Evolutionary conservation across 2,113 vertebrate genomes (phyloP).

Genomic region (Pachypanchax playfairii): DNA sequence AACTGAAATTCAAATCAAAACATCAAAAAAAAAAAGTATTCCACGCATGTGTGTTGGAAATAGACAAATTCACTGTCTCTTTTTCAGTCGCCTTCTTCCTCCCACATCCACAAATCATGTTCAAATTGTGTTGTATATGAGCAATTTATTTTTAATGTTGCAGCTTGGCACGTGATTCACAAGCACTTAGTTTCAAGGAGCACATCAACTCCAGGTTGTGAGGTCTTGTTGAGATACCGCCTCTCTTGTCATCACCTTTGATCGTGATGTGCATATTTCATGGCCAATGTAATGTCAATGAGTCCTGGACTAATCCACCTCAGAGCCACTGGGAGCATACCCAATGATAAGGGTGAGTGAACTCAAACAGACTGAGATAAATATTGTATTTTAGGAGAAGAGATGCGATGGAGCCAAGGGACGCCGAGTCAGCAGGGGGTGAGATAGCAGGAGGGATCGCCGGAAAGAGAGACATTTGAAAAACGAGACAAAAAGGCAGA

Average conservation of each 20-base stretch:
- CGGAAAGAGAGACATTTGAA: constrained; percentile 34
- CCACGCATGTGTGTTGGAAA: constrained; percentile 4
- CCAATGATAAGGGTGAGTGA: constrained; percentile 74
- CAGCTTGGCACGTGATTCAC: constrained; percentile 16
- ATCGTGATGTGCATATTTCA: constrained; percentile 81
- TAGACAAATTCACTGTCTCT: not conserved
- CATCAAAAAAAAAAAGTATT: constrained; percentile 27
- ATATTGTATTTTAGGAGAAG: constrained; percentile 70
- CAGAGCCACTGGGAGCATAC: constrained; percentile 62
- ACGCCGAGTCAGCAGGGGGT: constrained; percentile 38
- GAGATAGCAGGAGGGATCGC: constrained; percentile 43
- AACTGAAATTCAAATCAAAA: constrained; percentile 40
- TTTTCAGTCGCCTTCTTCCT: not conserved
- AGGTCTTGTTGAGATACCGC: constrained; percentile 59
- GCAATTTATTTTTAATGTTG: constrained; percentile 23
- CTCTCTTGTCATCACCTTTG: constrained; percentile 71
- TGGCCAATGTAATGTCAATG: constrained; percentile 78
- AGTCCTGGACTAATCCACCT: constrained; percentile 75
- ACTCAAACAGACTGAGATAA: constrained; percentile 74
- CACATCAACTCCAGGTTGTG: constrained; percentile 49
- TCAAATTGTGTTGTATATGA: constrained; percentile 15
- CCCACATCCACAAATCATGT: constrained; percentile 4
- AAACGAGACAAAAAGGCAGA: constrained; percentile 27
- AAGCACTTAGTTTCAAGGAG: constrained; percentile 47
- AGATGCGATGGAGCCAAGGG: constrained; percentile 42